Percentiles rank a stretch among this genome's conserved stretches.
Evolutionary conservation across 2,888 invertebrate species (phyloP).

Genomic region (Tanypteryx hageni): DNA sequence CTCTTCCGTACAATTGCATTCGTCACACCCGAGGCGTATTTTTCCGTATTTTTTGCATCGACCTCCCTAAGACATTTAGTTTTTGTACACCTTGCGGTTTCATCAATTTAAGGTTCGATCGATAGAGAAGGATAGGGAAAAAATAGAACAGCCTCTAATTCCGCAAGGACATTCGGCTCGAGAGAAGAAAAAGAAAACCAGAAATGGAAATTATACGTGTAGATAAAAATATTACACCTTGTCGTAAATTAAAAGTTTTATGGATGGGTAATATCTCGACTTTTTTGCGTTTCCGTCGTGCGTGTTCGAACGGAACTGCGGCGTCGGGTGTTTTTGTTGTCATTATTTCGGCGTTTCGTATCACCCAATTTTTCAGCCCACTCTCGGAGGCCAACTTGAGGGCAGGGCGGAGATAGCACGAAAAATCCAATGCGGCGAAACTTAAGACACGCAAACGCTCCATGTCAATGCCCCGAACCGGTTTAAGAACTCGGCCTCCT

Average conservation of each 20-base stretch:
- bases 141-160: background rate
- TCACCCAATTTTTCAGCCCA: background rate
- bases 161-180: background rate
- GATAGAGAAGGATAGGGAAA: background rate
- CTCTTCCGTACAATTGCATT: background rate
- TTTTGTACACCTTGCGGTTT: background rate
- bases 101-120: background rate
- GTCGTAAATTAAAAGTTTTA: constrained; percentile 23
- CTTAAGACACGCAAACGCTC: constrained; percentile 41
- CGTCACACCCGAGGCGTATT: background rate
- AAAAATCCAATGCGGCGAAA: background rate
- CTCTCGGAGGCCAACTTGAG: background rate
- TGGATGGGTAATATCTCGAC: constrained; percentile 1
- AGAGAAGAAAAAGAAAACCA: background rate
- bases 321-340: background rate
- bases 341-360: background rate
- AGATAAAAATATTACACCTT: background rate
- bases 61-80: background rate
- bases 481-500: constrained; percentile 33
- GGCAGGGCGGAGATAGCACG: background rate
- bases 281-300: background rate
- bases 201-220: background rate
- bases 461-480: constrained; percentile 33
- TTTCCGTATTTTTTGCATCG: background rate
- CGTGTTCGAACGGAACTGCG: background rate